phyloP scores from a whole-genome alignment of 2,888 invertebrate species.

The Syrphus vitripennis region DNA sequence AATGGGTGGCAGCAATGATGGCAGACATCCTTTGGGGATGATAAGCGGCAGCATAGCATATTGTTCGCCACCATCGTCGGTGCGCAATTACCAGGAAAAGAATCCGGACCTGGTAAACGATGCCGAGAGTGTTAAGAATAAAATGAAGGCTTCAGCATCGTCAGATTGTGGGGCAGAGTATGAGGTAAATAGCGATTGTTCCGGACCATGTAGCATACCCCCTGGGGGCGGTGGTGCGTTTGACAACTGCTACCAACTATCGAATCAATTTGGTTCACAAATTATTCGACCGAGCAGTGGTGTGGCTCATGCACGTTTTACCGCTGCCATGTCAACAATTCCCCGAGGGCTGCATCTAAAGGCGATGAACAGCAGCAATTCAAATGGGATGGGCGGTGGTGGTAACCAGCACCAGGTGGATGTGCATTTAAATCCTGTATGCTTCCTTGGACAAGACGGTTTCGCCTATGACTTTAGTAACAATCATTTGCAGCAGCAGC shows the following conservation, averaged over 20 bases:
- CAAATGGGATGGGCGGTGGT: conserved; percentile 76
- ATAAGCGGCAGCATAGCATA: conserved; percentile 79
- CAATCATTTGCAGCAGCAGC: conserved; percentile 78
- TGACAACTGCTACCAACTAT: conserved; percentile 80
- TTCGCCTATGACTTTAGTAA: conserved; percentile 83
- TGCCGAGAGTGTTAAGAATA: conserved; percentile 84
- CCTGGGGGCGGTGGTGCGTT: conserved; percentile 72
- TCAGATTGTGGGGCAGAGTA: conserved; percentile 77
- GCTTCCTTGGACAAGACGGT: conserved; percentile 89
- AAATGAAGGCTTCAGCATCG: conserved; percentile 78
- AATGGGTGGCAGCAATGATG: conserved; percentile 58
- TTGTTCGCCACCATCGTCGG: conserved; percentile 83
- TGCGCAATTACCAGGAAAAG: conserved; percentile 84
- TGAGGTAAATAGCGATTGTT: conserved; percentile 78
- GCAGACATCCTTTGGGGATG: conserved; percentile 63
- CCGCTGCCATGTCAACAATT: conserved; percentile 82
- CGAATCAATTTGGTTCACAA: conserved; percentile 84
- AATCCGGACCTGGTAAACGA: conserved; percentile 92
- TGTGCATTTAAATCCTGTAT: conserved; percentile 89
- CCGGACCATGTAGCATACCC: conserved; percentile 76
- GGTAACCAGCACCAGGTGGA: conserved; percentile 85
- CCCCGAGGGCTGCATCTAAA: conserved; percentile 82
- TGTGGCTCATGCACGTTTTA: conserved; percentile 76
- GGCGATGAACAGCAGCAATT: conserved; percentile 17
- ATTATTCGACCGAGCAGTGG: conserved; percentile 75